Evolutionary conservation across 2,888 invertebrate genomes (phyloP), one percentile per base, ranked within the genome.

Genomic region (Standfussiana lucernea): DNA sequence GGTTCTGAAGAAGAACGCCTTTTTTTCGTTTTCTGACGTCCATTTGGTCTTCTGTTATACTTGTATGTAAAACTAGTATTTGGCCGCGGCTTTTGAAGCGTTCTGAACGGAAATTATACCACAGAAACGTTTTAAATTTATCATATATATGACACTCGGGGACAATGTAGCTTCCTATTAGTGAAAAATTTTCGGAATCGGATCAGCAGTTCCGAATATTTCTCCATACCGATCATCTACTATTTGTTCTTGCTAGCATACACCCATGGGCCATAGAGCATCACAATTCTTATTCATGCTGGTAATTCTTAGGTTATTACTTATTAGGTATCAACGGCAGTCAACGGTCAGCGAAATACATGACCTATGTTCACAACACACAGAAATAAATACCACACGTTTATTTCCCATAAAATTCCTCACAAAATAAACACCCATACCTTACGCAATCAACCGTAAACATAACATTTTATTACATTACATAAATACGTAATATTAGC

Each of bases 401-500:
- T 80, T 59, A 80, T 69, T 75, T 65, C 18, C 69, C 71, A 80
- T 83, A 69, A 87, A 80, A 79, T 72, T 75, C 72, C 72, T 65
- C 68, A 74, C 80, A 72, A 79, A 67, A 74, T 77, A 68, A 79
- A 71, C 66, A 69, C n/a, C 53, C 77, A 45, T 65, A 65, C 28
- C 35, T 59, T 32, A 79, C 37, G 32, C 83, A 82, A 84, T 83
- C 77, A 83, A 82, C 65, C 32, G 68, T 80, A 75, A 81, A 85
- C 75, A 82, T 78, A 79, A 85, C 78, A 85, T 88, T 88, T 88
- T 88, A 88, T 88, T 82, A 40, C 80, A 65, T 37, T 67, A 80
- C 80, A 84, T 87, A 87, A 88, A 88, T 86, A 83, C 70, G 80
- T 80, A 88, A 88, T 84, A 88, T 88, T 85, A 69, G 53, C 75